Evolutionary conservation across 2,888 invertebrate species (phyloP).

Genomic region (Dioctria linearis): DNA sequence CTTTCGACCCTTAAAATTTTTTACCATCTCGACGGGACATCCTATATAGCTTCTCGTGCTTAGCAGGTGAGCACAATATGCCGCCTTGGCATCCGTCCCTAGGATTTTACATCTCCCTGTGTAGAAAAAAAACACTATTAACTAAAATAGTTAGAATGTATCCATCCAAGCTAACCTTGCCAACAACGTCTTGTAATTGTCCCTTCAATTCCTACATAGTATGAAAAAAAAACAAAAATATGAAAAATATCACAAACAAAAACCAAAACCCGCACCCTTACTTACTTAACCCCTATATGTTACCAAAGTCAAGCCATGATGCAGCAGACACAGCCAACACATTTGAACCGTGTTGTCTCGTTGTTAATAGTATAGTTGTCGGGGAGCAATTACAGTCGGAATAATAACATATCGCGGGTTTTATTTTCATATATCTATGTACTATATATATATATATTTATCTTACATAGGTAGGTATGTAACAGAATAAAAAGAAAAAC

Average conservation of each 20-base stretch:
- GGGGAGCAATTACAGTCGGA: slow-evolving; percentile 40
- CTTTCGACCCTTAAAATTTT: no score
- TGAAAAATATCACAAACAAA: not conserved
- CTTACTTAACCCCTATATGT: not conserved
- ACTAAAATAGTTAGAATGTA: no score
- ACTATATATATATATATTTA: not conserved
- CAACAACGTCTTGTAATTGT: not conserved
- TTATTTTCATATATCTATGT: slow-evolving; percentile 8
- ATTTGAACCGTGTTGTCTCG: not conserved
- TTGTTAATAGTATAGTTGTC: slow-evolving; percentile 37
- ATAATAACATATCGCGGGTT: slow-evolving; percentile 41
- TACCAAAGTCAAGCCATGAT: not conserved
- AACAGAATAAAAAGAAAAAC: slow-evolving; percentile 8
- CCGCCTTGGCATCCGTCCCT: no score
- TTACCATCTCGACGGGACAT: no score
- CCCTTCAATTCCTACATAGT: not conserved
- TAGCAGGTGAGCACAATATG: no score
- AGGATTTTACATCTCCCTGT: no score
- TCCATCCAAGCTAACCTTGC: not conserved
- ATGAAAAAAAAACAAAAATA: no score
- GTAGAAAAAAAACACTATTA: no score
- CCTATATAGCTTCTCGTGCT: no score
- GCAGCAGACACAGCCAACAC: not conserved
- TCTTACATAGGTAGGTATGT: not conserved
- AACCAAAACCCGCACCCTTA: not conserved